Percentiles rank a stretch among this genome's conserved stretches.
phyloP scores from a whole-genome alignment of 2,797 vertebrate genomes.

The Meda fulgida region DNA sequence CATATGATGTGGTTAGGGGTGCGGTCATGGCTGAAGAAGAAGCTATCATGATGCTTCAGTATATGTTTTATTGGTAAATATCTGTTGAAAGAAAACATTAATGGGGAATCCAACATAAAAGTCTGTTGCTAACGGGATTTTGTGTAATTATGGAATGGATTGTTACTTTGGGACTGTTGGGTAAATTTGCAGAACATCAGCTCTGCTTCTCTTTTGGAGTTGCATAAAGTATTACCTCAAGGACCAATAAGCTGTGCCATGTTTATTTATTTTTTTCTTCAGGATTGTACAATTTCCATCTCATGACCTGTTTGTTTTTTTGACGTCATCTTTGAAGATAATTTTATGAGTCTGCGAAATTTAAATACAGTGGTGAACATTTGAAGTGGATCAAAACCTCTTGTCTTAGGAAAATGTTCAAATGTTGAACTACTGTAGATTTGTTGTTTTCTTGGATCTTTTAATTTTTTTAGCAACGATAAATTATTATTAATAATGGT shows the following conservation, averaged over 20 bases:
- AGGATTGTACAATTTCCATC: neutral
- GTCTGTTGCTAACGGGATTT: neutral
- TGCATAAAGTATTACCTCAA: neutral
- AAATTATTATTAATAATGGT: too few relatives aligned
- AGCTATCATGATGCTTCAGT: neutral
- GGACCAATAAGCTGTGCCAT: too few relatives aligned
- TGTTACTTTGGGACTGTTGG: neutral
- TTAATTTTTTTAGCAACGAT: too few relatives aligned
- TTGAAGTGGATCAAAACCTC: too few relatives aligned
- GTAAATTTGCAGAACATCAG: neutral
- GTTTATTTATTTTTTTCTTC: neutral
- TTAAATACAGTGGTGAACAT: neutral
- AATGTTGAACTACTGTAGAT: too few relatives aligned
- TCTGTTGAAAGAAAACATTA: neutral
- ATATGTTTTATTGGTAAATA: neutral
- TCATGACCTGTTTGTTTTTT: too few relatives aligned
- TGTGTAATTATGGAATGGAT: neutral
- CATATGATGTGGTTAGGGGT: conserved; percentile 1
- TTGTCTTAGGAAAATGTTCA: too few relatives aligned
- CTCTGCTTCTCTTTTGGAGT: neutral
- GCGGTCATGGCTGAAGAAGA: neutral
- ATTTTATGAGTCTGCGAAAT: neutral
- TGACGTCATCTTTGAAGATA: neutral
- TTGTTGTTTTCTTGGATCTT: too few relatives aligned
- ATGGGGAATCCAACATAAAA: neutral